Percentiles rank a stretch among this genome's conserved stretches.
Evolutionary conservation across 2,888 invertebrate genomes (phyloP).

Genomic region (Calameuta idolon): DNA sequence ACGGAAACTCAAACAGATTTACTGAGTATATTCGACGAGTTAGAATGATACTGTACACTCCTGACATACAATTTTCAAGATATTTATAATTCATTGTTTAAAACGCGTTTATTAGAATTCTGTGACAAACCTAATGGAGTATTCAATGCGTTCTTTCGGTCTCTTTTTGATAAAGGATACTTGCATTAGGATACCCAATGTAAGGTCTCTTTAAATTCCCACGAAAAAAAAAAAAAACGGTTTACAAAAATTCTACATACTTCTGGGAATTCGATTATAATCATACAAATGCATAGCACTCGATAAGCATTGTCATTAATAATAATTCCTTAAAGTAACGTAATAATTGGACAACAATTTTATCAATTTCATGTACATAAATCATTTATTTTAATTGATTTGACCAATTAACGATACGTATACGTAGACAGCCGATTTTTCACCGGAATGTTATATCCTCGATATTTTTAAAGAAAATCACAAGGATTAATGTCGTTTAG

Average conservation of each 20-base stretch:
- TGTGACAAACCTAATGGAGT: neutral
- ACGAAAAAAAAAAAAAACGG: neutral
- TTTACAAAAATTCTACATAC: neutral
- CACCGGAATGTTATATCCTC: too few species aligned
- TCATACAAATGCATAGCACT: neutral
- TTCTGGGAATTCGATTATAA: neutral
- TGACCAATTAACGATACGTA: neutral
- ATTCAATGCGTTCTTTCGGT: neutral
- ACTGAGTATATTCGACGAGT: slow-evolving; percentile 58
- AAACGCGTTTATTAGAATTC: neutral
- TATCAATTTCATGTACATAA: neutral
- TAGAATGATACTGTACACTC: slow-evolving; percentile 32
- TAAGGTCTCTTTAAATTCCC: neutral
- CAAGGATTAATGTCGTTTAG: neutral
- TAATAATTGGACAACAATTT: neutral
- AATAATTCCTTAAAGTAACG: neutral
- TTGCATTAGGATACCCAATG: neutral
- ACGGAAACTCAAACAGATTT: slow-evolving; percentile 71
- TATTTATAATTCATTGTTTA: neutral
- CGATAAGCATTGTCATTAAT: neutral
- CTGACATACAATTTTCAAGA: neutral
- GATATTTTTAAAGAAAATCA: too few species aligned
- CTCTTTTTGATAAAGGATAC: neutral
- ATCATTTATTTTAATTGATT: neutral
- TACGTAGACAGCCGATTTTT: neutral